Conservation (phyloP, 2,888 invertebrate genomes). For the Pristionchus mayeri region DNA sequence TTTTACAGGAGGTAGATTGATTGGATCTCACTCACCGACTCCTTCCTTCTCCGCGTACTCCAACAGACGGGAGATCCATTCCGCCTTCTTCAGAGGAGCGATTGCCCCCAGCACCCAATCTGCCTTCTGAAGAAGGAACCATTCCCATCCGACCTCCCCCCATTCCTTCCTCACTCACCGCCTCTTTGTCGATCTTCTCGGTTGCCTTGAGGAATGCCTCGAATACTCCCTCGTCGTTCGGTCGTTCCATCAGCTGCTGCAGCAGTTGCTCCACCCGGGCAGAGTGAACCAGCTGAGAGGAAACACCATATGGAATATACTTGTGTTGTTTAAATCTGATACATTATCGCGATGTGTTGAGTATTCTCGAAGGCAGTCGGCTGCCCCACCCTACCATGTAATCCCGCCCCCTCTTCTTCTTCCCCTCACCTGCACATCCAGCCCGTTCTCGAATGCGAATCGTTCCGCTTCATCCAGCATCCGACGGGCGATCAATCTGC, state of each 20-base stretch:
- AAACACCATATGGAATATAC: background rate
- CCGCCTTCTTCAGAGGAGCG: background rate
- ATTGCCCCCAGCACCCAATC: background rate
- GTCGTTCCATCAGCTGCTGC: background rate
- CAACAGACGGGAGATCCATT: background rate
- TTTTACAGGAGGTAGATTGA: no score
- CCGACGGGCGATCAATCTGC: background rate
- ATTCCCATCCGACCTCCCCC: no score
- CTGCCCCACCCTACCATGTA: no score
- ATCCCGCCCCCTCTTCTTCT: background rate
- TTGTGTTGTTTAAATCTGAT: no score
- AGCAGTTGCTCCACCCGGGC: background rate
- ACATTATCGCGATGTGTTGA: no score
- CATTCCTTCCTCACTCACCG: background rate
- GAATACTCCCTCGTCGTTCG: background rate
- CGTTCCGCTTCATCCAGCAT: slow-evolving; percentile 27
- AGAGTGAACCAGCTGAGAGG: slow-evolving; percentile 13
- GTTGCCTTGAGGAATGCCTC: background rate
- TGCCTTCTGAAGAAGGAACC: background rate
- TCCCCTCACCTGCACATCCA: slow-evolving; percentile 9
- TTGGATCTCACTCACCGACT: background rate
- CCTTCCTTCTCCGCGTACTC: slow-evolving; percentile 19
- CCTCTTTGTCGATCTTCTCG: background rate
- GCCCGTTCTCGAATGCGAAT: slow-evolving; percentile 9
- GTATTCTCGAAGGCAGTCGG: background rate